Evolutionary conservation across 2,888 invertebrate species (phyloP).

Genomic region (Drosophila fungiperda): DNA sequence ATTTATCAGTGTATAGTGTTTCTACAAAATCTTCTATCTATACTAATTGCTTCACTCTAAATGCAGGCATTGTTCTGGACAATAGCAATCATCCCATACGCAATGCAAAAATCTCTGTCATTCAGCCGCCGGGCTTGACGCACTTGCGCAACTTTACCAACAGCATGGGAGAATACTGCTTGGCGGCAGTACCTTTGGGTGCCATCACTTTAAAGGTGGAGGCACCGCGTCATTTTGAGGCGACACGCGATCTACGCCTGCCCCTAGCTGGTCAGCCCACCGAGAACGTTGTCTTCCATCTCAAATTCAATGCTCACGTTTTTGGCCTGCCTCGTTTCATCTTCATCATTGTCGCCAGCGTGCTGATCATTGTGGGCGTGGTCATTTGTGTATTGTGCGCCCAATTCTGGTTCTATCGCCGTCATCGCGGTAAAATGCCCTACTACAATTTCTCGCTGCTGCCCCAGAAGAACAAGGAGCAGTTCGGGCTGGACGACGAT

Average conservation of each 20-base stretch:
- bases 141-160: conserved; percentile 82
- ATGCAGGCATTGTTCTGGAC: conserved; percentile 87
- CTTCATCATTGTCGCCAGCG: conserved; percentile 91
- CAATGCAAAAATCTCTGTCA: conserved; percentile 86
- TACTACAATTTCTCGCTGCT: conserved; percentile 84
- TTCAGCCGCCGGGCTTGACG: conserved; percentile 82
- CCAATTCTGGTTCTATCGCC: conserved; percentile 79
- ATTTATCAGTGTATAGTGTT: neutral
- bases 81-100: conserved; percentile 87
- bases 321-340: conserved; percentile 91
- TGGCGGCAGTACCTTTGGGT: conserved; percentile 80
- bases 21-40: neutral
- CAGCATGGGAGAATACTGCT: conserved; percentile 78
- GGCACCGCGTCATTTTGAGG: conserved; percentile 87
- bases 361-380: conserved; percentile 76
- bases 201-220: conserved; percentile 87
- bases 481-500: conserved; percentile 84
- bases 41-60: neutral
- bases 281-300: conserved; percentile 88
- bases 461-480: conserved; percentile 83
- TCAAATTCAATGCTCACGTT: conserved; percentile 89
- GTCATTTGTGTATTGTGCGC: conserved; percentile 79
- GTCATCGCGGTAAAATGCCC: conserved; percentile 75
- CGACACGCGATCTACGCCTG: conserved; percentile 82
- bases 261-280: conserved; percentile 84